Conservation (phyloP, 37 sponge, comb jelly and placozoan genomes). For the Dysidea cf. avara region DNA sequence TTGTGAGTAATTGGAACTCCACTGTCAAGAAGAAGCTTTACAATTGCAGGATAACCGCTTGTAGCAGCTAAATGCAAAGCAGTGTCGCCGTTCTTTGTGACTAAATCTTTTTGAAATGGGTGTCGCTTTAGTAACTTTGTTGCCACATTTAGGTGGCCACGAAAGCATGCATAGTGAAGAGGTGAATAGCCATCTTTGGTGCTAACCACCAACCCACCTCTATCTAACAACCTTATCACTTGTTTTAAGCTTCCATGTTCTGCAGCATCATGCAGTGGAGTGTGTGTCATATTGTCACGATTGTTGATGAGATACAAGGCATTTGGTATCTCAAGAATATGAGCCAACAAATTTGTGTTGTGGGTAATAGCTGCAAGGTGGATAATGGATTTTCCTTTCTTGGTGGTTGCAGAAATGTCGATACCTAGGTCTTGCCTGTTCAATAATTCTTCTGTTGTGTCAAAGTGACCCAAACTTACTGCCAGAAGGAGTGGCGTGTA, state of each 20-base stretch:
- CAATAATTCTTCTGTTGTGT: conserved; percentile 37
- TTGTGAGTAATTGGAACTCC: conserved; percentile 59
- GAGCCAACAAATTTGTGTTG: conserved; percentile 12
- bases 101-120: conserved; percentile 64
- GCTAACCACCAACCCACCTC: conserved; percentile 79
- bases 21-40: conserved; percentile 53
- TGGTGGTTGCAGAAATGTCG: conserved; percentile 20
- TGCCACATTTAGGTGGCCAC: conserved; percentile 43
- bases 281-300: conserved; percentile 11
- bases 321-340: conserved; percentile 22
- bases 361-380: conserved; percentile 53
- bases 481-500: conserved; percentile 75
- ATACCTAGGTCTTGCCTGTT: conserved; percentile 22
- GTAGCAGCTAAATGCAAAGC: conserved; percentile 74
- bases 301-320: conserved; percentile 34
- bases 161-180: conserved; percentile 51
- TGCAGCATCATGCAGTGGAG: conserved; percentile 76
- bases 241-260: conserved; percentile 34
- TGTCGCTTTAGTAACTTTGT: conserved; percentile 46
- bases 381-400: conserved; percentile 37
- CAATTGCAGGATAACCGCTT: conserved; percentile 47
- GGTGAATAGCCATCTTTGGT: conserved; percentile 64
- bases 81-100: conserved; percentile 51
- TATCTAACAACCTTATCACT: conserved; percentile 61
- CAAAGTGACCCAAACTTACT: conserved; percentile 26